Evolutionary conservation across 2,113 vertebrate species (phyloP), one percentile per base, ranked within the genome.

Genomic region (Mus spicilegus): DNA sequence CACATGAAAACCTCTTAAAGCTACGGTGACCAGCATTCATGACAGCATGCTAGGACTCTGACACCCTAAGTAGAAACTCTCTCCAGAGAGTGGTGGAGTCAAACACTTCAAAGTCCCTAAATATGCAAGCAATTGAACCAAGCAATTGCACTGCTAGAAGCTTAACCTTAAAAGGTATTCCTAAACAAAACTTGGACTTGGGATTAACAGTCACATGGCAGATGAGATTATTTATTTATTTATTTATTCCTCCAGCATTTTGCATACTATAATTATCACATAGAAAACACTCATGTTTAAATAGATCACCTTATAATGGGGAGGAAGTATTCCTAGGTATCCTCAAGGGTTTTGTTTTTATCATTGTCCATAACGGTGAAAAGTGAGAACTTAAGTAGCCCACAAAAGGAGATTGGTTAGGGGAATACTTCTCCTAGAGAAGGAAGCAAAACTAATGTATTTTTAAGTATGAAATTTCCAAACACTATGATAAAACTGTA

Each of bases 391-490:
- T n/a, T 67, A 81, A 81, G 80, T 8, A 72, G n/a, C 26, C 61
- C 94, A 94, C 46, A 88, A 17, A 5, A 88, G 70, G 16, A 87
- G 33, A 86, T 16, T 70, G 8, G 56, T 77, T 75, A 76, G 90
- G 63, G 26, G 93, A 77, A 67, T 91, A 42, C 4, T 84, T 75
- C 76, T 72, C 2, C 70, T 42, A 81, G 33, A 73, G 2, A 33
- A 94, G 42, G 19, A 89, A 94, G 76, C 24, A 90, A 95, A 93
- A 13, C 69, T 84, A 93, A 54, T 73, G 86, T 81, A 46, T 81
- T 91, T 58, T 61, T 91, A 90, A 89, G 33, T 58, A 95, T 58
- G 0, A 76, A 19, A 92, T 70, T 82, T 49, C 4, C 78, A 77
- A 91, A 82, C 7, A 93, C 26, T 39, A 76, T 70, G 12, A 61